Evolutionary conservation across 2,113 vertebrate genomes (phyloP).

Genomic region (Gnathonemus echidnorhynchus): DNA sequence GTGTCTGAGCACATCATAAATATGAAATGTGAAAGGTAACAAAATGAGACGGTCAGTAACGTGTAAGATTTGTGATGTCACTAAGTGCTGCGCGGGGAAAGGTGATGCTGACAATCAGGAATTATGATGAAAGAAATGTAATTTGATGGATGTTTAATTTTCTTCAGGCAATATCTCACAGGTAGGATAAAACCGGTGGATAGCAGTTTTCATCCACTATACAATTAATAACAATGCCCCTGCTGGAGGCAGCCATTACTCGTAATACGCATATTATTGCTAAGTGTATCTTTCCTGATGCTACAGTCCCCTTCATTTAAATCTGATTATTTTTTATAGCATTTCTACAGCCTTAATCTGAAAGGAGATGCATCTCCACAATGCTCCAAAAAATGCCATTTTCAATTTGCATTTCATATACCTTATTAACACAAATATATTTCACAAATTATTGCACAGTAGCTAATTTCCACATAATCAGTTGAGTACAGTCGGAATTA

Average conservation of each 20-base stretch:
- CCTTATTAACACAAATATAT: background rate
- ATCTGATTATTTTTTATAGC: conserved; percentile 63
- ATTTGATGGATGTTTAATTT: conserved; percentile 80
- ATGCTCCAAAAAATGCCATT: background rate
- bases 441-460: background rate
- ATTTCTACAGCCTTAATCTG: conserved; percentile 59
- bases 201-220: conserved; percentile 35
- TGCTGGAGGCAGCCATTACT: conserved; percentile 61
- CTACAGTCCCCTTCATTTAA: conserved; percentile 64
- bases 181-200: conserved; percentile 48
- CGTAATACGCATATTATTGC: conserved; percentile 60
- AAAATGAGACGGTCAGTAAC: conserved; percentile 91
- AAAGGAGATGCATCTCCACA: conserved; percentile 2
- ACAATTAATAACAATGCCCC: conserved; percentile 24
- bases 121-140: conserved; percentile 80
- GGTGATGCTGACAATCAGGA: conserved; percentile 72
- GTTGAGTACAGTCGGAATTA: background rate
- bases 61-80: conserved; percentile 76
- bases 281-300: conserved; percentile 60
- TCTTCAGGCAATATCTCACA: conserved; percentile 52
- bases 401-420: background rate
- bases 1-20: conserved; percentile 79
- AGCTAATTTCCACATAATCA: conserved; percentile 3
- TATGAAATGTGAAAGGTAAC: conserved; percentile 81
- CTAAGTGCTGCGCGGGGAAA: conserved; percentile 65